Evolutionary conservation across 2,888 invertebrate species (phyloP).

Genomic region (Tipula lateralis): DNA sequence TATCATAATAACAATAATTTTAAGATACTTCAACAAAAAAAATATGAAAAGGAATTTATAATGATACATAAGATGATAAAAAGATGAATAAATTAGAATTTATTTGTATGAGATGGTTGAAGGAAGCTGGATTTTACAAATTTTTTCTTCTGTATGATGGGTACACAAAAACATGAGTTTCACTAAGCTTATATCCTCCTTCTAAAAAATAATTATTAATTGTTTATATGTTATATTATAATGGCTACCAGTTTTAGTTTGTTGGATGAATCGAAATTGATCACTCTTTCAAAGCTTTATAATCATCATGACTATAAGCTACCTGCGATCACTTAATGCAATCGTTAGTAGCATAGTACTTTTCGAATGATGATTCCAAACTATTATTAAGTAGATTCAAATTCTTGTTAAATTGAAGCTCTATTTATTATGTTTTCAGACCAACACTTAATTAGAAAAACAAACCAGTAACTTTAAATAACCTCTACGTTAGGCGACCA

Average conservation of each 20-base stretch:
- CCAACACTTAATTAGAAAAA: too few species aligned
- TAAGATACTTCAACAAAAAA: conserved; percentile 19
- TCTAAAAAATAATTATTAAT: background rate
- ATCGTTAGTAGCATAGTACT: too few species aligned
- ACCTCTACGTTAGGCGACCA: too few species aligned
- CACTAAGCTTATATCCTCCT: background rate
- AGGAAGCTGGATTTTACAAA: background rate
- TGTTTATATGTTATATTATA: background rate
- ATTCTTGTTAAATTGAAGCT: too few species aligned
- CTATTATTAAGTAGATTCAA: too few species aligned
- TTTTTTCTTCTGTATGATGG: background rate
- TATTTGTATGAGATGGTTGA: background rate
- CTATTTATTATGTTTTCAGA: too few species aligned
- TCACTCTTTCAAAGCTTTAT: too few species aligned
- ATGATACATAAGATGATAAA: background rate
- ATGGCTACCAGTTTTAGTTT: background rate
- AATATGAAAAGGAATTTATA: conserved; percentile 5
- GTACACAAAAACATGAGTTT: background rate
- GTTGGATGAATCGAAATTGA: too few species aligned
- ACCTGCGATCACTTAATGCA: too few species aligned
- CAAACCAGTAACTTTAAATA: too few species aligned
- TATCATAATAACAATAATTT: conserved; percentile 19
- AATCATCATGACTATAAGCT: too few species aligned
- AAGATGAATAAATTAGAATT: conserved; percentile 21
- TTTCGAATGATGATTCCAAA: too few species aligned